A percentile compares a stretch with the other conserved stretches of the same genome.
Evolutionary conservation across 2,797 vertebrate species (phyloP).

Genomic region (Triplophysa bombifrons): DNA sequence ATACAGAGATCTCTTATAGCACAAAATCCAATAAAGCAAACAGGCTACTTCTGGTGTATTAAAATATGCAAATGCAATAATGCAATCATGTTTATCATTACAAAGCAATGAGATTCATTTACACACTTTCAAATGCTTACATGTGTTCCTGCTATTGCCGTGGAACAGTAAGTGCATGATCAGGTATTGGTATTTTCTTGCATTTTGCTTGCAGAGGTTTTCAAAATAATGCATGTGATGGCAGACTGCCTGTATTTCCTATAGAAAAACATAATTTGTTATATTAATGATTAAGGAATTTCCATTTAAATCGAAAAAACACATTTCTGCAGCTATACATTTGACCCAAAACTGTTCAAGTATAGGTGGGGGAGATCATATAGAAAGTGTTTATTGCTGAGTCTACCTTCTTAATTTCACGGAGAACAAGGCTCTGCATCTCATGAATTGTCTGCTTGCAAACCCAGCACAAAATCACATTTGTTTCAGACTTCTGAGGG

Average conservation of each 20-base stretch:
- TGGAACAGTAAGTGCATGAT: conserved; percentile 18
- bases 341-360: too few relatives aligned
- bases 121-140: conserved; percentile 20
- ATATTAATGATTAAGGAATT: not conserved
- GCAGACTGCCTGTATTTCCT: conserved; percentile 41
- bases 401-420: conserved; percentile 36
- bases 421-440: conserved; percentile 2
- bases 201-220: conserved; percentile 1
- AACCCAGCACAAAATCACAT: conserved; percentile 22
- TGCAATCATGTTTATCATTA: not conserved
- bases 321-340: not conserved
- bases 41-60: not conserved
- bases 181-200: conserved; percentile 6
- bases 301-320: not conserved
- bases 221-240: not conserved
- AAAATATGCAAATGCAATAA: not conserved
- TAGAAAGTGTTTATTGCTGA: not conserved
- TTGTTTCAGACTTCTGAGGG: conserved; percentile 1
- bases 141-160: conserved; percentile 4
- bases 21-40: not conserved
- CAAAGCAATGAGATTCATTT: not conserved
- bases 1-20: not conserved
- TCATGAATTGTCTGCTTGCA: conserved; percentile 12
- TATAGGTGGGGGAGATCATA: too few relatives aligned
- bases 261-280: not conserved